Percentiles rank a stretch among this genome's conserved stretches.
Conservation (phyloP, 2,113 vertebrate species). For the Sciurus niger region DNA sequence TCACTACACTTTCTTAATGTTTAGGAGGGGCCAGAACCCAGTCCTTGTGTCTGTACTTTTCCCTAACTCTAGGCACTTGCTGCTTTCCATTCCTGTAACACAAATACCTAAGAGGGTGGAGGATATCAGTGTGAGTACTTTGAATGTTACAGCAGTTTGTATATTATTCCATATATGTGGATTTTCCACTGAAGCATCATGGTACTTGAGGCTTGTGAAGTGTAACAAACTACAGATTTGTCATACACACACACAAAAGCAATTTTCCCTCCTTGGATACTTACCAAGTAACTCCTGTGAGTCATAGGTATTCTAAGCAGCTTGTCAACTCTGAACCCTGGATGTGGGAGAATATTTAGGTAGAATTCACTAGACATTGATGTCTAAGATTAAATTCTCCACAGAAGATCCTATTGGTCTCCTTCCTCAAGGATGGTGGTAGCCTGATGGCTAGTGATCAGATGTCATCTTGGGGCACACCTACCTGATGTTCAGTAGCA, state of each 20-base stretch:
- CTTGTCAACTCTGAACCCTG: background rate
- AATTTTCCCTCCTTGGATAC: background rate
- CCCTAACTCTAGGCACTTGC: rapidly evolving
- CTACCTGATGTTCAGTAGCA: too few relatives aligned
- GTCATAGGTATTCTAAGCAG: background rate
- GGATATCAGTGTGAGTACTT: too few relatives aligned
- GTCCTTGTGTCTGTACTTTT: background rate
- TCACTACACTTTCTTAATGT: background rate
- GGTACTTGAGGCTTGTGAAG: background rate
- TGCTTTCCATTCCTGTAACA: too few relatives aligned
- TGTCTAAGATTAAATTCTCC: background rate
- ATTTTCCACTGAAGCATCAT: background rate
- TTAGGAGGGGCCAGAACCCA: background rate
- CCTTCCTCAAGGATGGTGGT: background rate
- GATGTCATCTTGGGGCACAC: background rate
- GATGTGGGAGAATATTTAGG: background rate
- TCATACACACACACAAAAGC: background rate
- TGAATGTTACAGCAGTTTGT: too few relatives aligned
- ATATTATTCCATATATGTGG: too few relatives aligned
- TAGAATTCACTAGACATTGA: background rate
- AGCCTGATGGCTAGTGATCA: background rate
- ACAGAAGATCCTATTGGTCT: background rate
- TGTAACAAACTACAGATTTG: background rate
- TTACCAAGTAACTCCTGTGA: background rate
- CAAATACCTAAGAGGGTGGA: too few relatives aligned